Evolutionary conservation across 2,797 vertebrate species (phyloP).

Genomic region (Dendrocincla fuliginosa): DNA sequence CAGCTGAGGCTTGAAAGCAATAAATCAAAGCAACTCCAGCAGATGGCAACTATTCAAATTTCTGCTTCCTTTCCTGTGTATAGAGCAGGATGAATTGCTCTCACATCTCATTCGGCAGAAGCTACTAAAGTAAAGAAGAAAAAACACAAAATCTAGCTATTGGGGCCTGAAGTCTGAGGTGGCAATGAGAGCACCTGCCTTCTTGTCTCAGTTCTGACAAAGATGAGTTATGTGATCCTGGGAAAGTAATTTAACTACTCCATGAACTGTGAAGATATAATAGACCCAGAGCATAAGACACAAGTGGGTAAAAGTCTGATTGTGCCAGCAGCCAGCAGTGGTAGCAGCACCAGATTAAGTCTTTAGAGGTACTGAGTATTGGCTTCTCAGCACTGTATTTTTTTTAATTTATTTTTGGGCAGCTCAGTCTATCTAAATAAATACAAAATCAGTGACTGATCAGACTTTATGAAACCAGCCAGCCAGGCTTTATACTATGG

Average conservation of each 20-base stretch:
- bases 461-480: background rate
- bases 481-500: background rate
- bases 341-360: background rate
- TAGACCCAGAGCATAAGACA: background rate
- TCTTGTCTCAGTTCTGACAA: background rate
- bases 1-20: conserved; percentile 11
- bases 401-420: background rate
- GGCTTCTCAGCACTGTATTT: background rate
- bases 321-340: background rate
- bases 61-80: background rate
- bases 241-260: conserved; percentile 19
- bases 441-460: background rate
- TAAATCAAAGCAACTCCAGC: conserved; percentile 40
- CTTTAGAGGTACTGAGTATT: background rate
- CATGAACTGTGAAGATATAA: conserved; percentile 7
- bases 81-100: background rate
- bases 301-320: background rate
- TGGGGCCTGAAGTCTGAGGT: background rate
- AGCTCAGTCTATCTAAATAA: background rate
- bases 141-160: background rate
- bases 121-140: background rate
- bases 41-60: conserved; percentile 38
- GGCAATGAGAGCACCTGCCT: background rate
- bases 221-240: background rate
- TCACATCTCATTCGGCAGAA: background rate